These are phyloP conservation scores for Phalacrocorax carbo DNA, from an alignment of 2,113 vertebrate species.

Conservation along the genomic window DNA sequence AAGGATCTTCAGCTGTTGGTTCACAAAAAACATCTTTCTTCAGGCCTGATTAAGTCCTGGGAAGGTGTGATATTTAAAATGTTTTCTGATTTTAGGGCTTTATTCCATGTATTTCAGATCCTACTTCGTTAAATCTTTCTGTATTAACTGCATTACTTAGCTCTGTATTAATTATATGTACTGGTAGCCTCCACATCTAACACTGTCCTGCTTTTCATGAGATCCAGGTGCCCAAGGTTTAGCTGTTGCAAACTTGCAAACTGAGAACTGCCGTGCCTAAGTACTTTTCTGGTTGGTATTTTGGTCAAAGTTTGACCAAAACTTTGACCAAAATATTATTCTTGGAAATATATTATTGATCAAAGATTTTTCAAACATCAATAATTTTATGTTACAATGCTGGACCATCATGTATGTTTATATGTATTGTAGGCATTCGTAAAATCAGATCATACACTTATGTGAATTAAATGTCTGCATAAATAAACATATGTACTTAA, in stretches of 20 bases:
- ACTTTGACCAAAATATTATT: background rate
- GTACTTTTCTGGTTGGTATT: background rate
- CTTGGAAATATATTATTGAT: background rate
- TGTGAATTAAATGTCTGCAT: background rate
- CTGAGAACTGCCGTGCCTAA: background rate
- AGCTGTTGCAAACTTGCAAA: background rate
- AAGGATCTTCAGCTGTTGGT: background rate
- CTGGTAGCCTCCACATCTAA: background rate
- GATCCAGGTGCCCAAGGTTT: background rate
- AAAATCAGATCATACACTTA: background rate
- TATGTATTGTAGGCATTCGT: background rate
- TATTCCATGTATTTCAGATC: background rate
- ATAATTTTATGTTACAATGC: background rate
- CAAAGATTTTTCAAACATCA: background rate
- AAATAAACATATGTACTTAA: slow-evolving; percentile 24
- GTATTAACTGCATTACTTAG: background rate
- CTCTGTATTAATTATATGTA: background rate
- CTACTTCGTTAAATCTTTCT: background rate
- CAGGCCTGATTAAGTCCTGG: background rate
- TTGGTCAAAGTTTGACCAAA: background rate
- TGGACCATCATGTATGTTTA: background rate
- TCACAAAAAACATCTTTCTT: background rate
- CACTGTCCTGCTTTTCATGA: background rate
- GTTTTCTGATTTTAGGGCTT: background rate
- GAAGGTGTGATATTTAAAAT: background rate